Percentiles rank a stretch among this genome's conserved stretches.
Evolutionary conservation across 2,113 vertebrate genomes (phyloP).

Genomic region (Tupaia chinensis): DNA sequence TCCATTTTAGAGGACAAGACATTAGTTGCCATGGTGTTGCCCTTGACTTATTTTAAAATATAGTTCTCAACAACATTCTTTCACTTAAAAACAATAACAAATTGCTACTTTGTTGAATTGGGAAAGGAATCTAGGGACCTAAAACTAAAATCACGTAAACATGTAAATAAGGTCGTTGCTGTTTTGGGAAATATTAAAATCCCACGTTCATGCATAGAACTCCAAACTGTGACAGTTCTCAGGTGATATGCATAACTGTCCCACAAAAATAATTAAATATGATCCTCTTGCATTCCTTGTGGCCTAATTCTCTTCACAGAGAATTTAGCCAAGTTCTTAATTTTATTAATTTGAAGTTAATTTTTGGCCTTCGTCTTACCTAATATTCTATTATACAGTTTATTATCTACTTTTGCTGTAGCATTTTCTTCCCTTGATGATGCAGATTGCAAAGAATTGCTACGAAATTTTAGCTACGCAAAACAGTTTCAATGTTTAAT

Average conservation of each 20-base stretch:
- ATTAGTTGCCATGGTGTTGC: slow-evolving; percentile 64
- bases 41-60: slow-evolving; percentile 70
- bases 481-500: background rate
- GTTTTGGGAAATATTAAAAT: background rate
- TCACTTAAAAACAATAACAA: slow-evolving; percentile 45
- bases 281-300: background rate
- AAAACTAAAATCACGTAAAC: slow-evolving; percentile 20
- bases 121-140: background rate
- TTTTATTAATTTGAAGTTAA: background rate
- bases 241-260: background rate
- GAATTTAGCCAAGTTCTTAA: background rate
- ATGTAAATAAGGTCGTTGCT: background rate
- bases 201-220: background rate
- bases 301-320: background rate
- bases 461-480: background rate
- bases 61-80: slow-evolving; percentile 26
- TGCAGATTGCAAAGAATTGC: background rate
- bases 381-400: background rate
- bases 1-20: slow-evolving; percentile 57
- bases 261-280: background rate
- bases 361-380: background rate
- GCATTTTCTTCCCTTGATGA: background rate
- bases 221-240: background rate
- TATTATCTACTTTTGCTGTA: background rate
- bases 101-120: background rate